Conservation (phyloP, 2,888 invertebrate genomes). For the Ornithoptera priamus region DNA sequence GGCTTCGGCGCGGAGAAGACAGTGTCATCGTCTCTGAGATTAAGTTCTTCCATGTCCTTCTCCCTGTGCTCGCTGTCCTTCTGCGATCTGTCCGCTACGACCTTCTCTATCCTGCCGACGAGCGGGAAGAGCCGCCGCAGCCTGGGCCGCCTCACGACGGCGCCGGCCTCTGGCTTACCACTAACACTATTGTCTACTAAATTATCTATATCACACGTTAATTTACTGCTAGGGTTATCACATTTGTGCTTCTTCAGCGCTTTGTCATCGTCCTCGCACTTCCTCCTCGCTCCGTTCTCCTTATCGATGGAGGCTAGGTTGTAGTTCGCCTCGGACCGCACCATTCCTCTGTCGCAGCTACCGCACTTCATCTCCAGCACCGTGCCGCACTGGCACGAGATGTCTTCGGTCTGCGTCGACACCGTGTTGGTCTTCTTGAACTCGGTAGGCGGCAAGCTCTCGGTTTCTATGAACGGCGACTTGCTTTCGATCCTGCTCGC, state of each 20-base stretch:
- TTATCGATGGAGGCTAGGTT: conserved; percentile 61
- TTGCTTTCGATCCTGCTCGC: conserved; percentile 64
- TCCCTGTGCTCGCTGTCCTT: conserved; percentile 40
- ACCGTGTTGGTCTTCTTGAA: conserved; percentile 62
- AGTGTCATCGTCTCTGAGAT: conserved; percentile 62
- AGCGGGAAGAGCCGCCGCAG: conserved; percentile 61
- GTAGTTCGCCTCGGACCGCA: conserved; percentile 67
- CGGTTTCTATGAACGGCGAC: conserved; percentile 61
- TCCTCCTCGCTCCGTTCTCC: conserved; percentile 52
- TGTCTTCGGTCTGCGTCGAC: conserved; percentile 68
- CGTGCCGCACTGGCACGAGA: conserved; percentile 61
- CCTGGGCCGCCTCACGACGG: conserved; percentile 67
- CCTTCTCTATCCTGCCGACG: conserved; percentile 60
- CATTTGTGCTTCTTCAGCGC: conserved; percentile 72
- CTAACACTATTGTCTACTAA: conserved; percentile 47
- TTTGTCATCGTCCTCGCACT: conserved; percentile 56
- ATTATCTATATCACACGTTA: conserved; percentile 58
- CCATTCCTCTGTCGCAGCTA: conserved; percentile 56
- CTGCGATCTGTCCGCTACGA: conserved; percentile 58
- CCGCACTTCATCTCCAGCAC: conserved; percentile 52
- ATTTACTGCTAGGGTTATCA: conserved; percentile 66
- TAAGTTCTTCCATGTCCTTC: conserved; percentile 62
- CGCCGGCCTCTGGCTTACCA: conserved; percentile 44
- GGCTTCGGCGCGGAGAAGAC: conserved; percentile 57
- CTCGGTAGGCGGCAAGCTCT: conserved; percentile 52